Base-by-base conservation (phyloP, 2,888 invertebrate genomes). In the Meiosimyza platycephala region DNA sequence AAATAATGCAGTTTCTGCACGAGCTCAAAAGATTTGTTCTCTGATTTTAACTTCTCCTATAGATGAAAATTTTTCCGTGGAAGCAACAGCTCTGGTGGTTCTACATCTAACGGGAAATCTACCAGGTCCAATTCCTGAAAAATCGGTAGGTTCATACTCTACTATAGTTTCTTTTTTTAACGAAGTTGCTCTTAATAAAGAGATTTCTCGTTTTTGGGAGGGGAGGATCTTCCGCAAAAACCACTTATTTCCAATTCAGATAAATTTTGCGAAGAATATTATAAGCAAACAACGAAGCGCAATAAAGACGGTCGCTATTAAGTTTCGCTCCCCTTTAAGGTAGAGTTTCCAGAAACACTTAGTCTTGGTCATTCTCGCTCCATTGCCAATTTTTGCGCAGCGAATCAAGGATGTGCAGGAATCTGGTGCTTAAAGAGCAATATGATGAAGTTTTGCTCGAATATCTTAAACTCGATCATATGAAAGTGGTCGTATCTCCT, bases 121-220 rank as follows among this genome's bases (percentile, higher is more conserved):
- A 47, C 75, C 62, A 12, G 69, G 70, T 15, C 69, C 70, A 6
- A n/a, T 72, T 40, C 16, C 65, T 4, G 6, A 47, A 28, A 65
- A 54, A 0, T 28, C 54, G 7, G 40, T 59, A 13, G 48, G 6
- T 33, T 67, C 71, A 12, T 50, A 50, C 48, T 72, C 48, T 1
- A 73, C 67, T 6, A 64, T 18, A 9, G 51, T 73, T 18, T 72
- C 55, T 3, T 50, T 72, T 50, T 55, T 15, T n/a, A 48, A 67
- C 13, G 57, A 72, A 68, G 40, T 71, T 13, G 50, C 63, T 33
- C 57, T 72, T 1, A 75, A 76, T 7, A 71, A 71, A n/a, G 47
- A 73, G 28, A 72, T 72, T 71, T 73, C 73, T n/a, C 71, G 63
- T 16, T 72, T 75, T 63, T 70, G 72, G 70, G 64, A 63, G 69